Evolutionary conservation across 2,888 invertebrate species (phyloP).

Genomic region (Ferrisia virgata): DNA sequence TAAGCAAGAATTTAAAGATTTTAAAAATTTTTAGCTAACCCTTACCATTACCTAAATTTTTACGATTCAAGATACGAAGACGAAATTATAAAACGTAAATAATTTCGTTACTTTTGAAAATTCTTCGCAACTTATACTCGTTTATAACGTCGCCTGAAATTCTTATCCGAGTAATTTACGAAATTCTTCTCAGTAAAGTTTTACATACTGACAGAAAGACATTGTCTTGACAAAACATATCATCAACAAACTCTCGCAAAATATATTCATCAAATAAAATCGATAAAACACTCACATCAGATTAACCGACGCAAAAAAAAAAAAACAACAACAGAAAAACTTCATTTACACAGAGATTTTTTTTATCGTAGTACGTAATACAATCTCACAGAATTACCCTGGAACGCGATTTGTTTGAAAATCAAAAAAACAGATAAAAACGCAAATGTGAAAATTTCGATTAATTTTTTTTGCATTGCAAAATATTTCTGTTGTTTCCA

Average conservation of each 20-base stretch:
- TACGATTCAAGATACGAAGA: background rate
- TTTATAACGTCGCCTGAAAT: background rate
- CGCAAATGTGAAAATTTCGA: background rate
- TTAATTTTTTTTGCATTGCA: background rate
- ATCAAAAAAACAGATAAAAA: background rate
- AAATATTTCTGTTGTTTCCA: too few relatives aligned
- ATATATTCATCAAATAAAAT: background rate
- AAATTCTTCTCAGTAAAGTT: background rate
- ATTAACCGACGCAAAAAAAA: background rate
- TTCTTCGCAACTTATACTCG: background rate
- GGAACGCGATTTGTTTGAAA: background rate
- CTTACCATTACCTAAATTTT: background rate
- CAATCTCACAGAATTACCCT: background rate
- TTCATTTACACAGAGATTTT: background rate
- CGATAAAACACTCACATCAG: background rate
- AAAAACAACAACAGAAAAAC: background rate
- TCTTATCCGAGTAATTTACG: background rate
- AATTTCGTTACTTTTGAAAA: background rate
- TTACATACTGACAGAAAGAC: background rate
- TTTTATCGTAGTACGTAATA: too few relatives aligned
- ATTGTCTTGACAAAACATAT: background rate
- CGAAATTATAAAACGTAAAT: background rate
- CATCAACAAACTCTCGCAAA: background rate
- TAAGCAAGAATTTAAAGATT: background rate
- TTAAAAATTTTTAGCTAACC: too few relatives aligned